A percentile compares a stretch with the other conserved stretches of the same genome.
These are phyloP conservation scores for Drosophila seguyi DNA, from an alignment of 1,140 invertebrate species.

Conservation along the genomic window DNA sequence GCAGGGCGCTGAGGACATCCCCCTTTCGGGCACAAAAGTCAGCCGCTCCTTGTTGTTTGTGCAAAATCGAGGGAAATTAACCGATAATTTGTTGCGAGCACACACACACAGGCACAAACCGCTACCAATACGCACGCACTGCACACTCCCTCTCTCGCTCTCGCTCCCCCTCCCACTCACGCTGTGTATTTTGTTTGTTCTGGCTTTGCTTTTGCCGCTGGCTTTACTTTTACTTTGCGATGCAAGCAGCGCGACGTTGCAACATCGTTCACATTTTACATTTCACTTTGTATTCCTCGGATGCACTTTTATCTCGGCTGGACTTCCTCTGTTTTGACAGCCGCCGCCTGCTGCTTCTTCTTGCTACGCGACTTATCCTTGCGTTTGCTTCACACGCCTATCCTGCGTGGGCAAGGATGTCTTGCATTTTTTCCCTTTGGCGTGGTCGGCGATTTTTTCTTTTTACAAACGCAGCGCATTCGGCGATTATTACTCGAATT, in stretches of 20 bases:
- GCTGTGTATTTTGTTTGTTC: conserved; percentile 56
- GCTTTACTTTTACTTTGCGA: conserved; percentile 45
- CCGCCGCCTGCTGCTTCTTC: conserved; percentile 46
- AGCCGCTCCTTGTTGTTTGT: conserved; percentile 52
- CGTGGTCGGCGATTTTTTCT: conserved; percentile 9
- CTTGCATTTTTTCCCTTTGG: conserved; percentile 10
- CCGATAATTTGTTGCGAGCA: conserved; percentile 75
- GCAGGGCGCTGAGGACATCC: conserved; percentile 29
- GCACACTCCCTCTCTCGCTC: conserved; percentile 28
- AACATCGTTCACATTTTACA: conserved; percentile 70
- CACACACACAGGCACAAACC: conserved; percentile 11
- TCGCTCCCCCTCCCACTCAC: conserved; percentile 24
- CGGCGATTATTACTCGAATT: not conserved
- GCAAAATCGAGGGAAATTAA: conserved; percentile 78
- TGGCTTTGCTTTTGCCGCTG: conserved; percentile 57
- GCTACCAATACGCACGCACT: conserved; percentile 31
- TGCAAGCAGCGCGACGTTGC: conserved; percentile 59
- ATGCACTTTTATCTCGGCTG: conserved; percentile 62
- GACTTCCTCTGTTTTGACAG: conserved; percentile 53
- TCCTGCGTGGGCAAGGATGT: conserved; percentile 76
- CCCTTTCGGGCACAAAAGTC: conserved; percentile 53
- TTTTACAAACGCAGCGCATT: not conserved
- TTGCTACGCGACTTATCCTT: conserved; percentile 39
- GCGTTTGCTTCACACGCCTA: conserved; percentile 65
- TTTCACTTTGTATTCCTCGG: conserved; percentile 46